Evolutionary conservation across 2,113 vertebrate species (phyloP).

Genomic region (Vicugna pacos): DNA sequence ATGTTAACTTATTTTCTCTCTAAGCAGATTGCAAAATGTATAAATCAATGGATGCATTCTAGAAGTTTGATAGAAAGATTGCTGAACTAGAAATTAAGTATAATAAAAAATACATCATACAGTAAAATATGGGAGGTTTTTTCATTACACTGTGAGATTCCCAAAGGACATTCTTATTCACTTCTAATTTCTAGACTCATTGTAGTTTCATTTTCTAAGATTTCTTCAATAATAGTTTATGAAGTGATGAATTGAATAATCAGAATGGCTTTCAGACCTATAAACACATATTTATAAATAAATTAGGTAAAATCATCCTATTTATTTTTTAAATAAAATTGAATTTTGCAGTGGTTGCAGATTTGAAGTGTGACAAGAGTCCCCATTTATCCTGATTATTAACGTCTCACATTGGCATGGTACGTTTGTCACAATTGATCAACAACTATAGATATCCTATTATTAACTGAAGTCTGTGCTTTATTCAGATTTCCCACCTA

Average conservation of each 20-base stretch:
- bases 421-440: neutral
- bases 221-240: neutral
- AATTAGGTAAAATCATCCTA: neutral
- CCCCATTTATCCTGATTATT: neutral
- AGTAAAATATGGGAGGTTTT: neutral
- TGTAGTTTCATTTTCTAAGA: neutral
- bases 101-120: neutral
- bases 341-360: neutral
- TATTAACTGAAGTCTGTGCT: neutral
- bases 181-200: neutral
- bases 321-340: neutral
- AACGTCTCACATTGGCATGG: neutral
- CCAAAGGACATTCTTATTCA: neutral
- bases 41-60: neutral
- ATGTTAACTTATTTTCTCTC: neutral
- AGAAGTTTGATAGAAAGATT: neutral
- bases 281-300: neutral
- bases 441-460: neutral
- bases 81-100: neutral
- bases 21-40: neutral
- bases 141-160: neutral
- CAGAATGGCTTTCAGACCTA: neutral
- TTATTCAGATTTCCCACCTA: neutral
- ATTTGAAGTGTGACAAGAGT: neutral
- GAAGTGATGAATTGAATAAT: neutral